Percentiles rank a stretch among this genome's conserved stretches.
phyloP scores from a whole-genome alignment of 2,888 invertebrate genomes.

The Hanleya hanleyi region DNA sequence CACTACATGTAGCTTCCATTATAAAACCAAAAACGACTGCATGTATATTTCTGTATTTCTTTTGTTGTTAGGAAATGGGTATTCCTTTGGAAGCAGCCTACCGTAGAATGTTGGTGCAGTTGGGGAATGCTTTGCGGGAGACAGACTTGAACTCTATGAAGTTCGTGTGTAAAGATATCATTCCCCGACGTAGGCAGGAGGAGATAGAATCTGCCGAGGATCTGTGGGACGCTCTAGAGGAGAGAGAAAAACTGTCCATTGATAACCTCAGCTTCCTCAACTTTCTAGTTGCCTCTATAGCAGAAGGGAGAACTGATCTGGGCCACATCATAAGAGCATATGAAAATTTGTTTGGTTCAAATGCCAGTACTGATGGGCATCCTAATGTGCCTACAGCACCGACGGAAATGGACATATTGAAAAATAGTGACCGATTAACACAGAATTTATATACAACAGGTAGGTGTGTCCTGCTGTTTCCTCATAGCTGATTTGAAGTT shows the following conservation, averaged over 20 bases:
- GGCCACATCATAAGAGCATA: constrained; percentile 39
- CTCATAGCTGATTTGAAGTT: too few species aligned
- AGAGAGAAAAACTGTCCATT: constrained; percentile 40
- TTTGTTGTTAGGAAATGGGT: not conserved
- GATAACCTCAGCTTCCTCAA: constrained; percentile 41
- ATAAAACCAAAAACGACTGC: too few species aligned
- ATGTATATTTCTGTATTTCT: too few species aligned
- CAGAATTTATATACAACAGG: too few species aligned
- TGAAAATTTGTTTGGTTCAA: too few species aligned
- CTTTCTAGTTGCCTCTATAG: constrained; percentile 36
- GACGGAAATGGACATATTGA: too few species aligned
- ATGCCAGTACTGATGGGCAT: too few species aligned
- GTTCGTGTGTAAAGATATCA: constrained; percentile 21
- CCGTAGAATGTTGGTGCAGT: constrained; percentile 40
- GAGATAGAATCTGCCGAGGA: constrained; percentile 40
- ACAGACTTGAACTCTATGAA: constrained; percentile 40
- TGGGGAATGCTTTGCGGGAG: constrained; percentile 39
- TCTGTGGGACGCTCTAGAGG: constrained; percentile 52
- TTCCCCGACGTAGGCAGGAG: constrained; percentile 22
- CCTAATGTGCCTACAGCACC: too few species aligned
- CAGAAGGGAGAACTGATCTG: constrained; percentile 46
- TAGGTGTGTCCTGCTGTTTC: too few species aligned
- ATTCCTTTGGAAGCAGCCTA: constrained; percentile 17
- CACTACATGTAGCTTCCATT: too few species aligned
- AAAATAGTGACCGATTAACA: too few species aligned